Conservation (phyloP, 2,797 vertebrate species). For the Esox masquinongy region DNA sequence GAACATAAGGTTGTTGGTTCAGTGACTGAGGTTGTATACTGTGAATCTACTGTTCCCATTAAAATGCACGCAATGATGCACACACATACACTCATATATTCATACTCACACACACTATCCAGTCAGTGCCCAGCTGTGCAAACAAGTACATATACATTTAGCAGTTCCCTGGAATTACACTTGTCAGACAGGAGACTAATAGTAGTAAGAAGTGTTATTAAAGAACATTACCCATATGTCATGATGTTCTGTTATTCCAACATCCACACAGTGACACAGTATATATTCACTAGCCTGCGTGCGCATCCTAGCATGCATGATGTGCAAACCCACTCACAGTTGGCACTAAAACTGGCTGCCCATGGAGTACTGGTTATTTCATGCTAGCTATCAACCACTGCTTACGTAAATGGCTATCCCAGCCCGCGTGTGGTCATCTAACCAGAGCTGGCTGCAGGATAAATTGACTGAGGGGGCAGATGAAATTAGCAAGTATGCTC, state of each 20-base stretch:
- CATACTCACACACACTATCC: neutral
- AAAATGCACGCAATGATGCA: too few relatives aligned
- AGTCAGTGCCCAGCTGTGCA: too few relatives aligned
- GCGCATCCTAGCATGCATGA: too few relatives aligned
- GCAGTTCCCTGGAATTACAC: conserved; percentile 26
- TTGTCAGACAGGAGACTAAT: conserved; percentile 17
- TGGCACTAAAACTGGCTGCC: too few relatives aligned
- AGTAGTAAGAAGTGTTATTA: conserved; percentile 13
- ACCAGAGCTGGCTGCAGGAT: too few relatives aligned
- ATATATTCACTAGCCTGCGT: neutral
- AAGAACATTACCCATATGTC: neutral
- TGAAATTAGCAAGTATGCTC: too few relatives aligned
- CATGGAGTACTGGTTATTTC: too few relatives aligned
- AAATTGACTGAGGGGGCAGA: too few relatives aligned
- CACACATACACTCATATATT: neutral
- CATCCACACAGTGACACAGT: neutral
- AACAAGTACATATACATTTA: conserved; percentile 61
- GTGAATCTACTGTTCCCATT: neutral
- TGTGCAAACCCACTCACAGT: too few relatives aligned
- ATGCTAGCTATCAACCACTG: too few relatives aligned
- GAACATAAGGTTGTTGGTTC: neutral
- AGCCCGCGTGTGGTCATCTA: too few relatives aligned
- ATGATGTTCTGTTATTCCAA: neutral
- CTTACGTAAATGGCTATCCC: too few relatives aligned
- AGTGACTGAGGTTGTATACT: neutral